A percentile compares a stretch with the other conserved stretches of the same genome.
These are phyloP conservation scores for Felis chaus DNA, from an alignment of 2,113 vertebrate species.

Conservation along the genomic window DNA sequence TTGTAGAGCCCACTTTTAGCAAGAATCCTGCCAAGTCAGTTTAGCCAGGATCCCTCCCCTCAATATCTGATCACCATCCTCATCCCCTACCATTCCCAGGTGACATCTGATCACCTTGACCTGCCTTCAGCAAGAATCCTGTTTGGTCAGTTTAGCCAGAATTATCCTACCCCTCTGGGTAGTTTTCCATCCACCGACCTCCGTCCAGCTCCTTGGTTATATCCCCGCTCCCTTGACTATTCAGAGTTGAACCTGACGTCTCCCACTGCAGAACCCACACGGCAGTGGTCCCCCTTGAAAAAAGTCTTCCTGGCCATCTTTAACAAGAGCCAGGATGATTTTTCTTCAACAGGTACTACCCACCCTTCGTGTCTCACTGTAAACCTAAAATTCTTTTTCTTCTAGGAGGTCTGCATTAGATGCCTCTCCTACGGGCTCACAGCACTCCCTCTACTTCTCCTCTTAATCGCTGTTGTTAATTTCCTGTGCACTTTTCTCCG, in stretches of 20 bases:
- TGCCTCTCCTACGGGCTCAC: accelerated
- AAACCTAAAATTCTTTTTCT: background rate
- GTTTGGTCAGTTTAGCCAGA: background rate
- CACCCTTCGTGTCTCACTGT: background rate
- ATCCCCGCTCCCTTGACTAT: background rate
- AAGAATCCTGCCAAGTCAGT: background rate
- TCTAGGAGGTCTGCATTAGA: background rate
- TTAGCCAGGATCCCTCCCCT: background rate
- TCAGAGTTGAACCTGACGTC: background rate
- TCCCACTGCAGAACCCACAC: background rate
- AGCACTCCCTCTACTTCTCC: background rate
- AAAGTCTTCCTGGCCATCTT: background rate
- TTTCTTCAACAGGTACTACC: background rate
- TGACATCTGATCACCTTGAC: background rate
- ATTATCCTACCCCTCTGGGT: background rate
- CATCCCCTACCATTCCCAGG: background rate
- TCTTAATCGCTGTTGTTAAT: accelerated
- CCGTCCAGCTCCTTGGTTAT: background rate
- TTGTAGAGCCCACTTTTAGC: background rate
- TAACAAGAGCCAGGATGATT: background rate
- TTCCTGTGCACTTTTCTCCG: background rate
- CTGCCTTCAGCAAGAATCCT: background rate
- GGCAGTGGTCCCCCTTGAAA: too few relatives aligned
- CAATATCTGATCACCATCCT: background rate
- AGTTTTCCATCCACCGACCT: background rate